Evolutionary conservation across 2,797 vertebrate genomes (phyloP), one percentile per base, ranked within the genome.

Genomic region (Cetoscarus ocellatus): DNA sequence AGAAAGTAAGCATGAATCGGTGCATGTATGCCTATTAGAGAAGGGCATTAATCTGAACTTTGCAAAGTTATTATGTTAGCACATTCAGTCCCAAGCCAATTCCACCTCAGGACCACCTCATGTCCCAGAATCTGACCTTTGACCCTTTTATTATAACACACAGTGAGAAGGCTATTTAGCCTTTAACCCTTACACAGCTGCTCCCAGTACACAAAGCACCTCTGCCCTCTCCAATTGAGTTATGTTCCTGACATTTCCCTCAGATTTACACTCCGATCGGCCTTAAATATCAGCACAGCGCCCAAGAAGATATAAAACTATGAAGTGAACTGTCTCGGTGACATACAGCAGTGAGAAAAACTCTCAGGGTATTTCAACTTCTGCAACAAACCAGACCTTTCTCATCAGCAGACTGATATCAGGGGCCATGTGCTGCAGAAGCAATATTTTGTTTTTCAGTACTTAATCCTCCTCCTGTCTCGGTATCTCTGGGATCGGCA

Each of bases 381-480:
- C 66, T 7, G 34, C 12, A 18, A 57, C 39, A 51, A 43, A 51
- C 10, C 57, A 70, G 55, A 61, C 15, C 10, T 43, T 72, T 80
- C 13, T 67, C 54, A 55, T 84, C 56, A 63, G 48, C n/a, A 18
- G 44, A 70, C 42, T 56, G 49, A 58, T 52, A 66, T 70, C 34
- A 50, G 27, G 27, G 38, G 18, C 34, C 39, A 15, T 10, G 27
- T 48, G 50, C 27, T 61, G 57, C 55, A 81, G 50, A 77, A 35
- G 74, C 80, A 77, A 76, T 80, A 80, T 82, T 88, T 77, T 75
- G 65, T 79, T 87, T 88, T 80, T 44, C 59, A 39, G 78, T 45
- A 34, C 58, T 87, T 79, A 80, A 86, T 88, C 79, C 76, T 79
- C 70, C 72, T 54, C 62, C 69, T 73, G 81, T 80, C 70, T 73